phyloP scores from a whole-genome alignment of 2,888 invertebrate genomes.

The Ormyrus labotus region DNA sequence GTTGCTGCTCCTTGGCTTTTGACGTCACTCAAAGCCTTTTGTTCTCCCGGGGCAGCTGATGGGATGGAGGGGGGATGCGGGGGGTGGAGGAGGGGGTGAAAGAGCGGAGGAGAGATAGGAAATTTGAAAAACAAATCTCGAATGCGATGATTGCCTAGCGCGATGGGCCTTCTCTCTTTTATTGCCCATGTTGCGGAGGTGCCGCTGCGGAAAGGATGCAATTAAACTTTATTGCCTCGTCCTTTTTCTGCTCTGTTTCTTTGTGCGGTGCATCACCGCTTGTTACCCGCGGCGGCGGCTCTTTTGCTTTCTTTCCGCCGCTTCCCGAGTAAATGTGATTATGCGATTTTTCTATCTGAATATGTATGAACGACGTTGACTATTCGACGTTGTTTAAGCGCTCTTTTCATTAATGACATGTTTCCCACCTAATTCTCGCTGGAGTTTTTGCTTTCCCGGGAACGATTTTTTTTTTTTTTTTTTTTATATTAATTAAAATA shows the following conservation, averaged over 20 bases:
- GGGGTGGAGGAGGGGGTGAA: background rate
- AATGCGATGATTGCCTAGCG: background rate
- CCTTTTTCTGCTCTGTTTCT: constrained; percentile 1
- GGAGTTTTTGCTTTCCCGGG: no score
- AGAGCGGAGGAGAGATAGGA: background rate
- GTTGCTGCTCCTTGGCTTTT: constrained; percentile 1
- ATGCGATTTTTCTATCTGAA: no score
- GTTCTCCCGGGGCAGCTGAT: background rate
- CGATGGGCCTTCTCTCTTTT: constrained; percentile 8
- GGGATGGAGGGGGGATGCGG: no score
- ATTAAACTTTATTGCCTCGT: constrained; percentile 34
- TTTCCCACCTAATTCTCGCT: no score
- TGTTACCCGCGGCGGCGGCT: no score
- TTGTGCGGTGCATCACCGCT: background rate
- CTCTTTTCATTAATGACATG: no score
- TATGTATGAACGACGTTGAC: no score
- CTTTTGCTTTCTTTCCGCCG: no score
- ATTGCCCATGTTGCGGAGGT: constrained; percentile 4
- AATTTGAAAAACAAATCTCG: constrained; percentile 46
- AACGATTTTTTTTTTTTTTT: no score
- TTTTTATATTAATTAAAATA: no score
- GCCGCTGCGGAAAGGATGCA: background rate
- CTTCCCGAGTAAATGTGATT: no score
- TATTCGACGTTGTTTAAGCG: no score
- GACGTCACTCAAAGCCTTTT: constrained; percentile 22